These are phyloP conservation scores for Gallinago undulata DNA, from an alignment of 2,113 vertebrate species.

Conservation along the genomic window DNA sequence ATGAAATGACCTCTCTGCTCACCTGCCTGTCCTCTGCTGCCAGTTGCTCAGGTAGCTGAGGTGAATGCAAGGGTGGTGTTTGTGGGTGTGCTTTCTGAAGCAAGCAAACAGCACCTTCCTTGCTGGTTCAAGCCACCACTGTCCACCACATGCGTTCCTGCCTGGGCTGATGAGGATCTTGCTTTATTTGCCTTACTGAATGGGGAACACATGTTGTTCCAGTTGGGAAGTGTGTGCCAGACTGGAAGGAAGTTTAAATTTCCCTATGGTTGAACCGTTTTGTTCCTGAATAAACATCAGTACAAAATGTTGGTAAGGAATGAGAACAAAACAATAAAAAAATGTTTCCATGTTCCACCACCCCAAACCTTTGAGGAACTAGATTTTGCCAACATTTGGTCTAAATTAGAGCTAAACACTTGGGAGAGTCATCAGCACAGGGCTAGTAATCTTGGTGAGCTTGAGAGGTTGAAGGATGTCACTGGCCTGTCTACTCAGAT, in stretches of 20 bases:
- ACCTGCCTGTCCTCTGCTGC: fast-evolving
- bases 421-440: background rate
- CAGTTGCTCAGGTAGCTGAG: background rate
- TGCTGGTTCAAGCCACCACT: background rate
- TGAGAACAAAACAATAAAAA: background rate
- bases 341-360: background rate
- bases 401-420: background rate
- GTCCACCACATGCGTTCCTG: background rate
- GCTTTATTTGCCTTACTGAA: background rate
- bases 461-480: background rate
- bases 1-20: background rate
- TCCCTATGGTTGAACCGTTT: background rate
- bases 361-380: background rate
- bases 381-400: background rate
- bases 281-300: background rate
- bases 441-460: background rate
- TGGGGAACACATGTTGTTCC: background rate
- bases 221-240: background rate
- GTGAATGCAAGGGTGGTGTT: background rate
- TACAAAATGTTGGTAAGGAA: background rate
- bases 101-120: background rate
- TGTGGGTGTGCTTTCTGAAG: background rate
- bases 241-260: background rate
- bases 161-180: background rate
- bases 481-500: background rate